Percentiles rank a stretch among this genome's conserved stretches.
These are phyloP conservation scores for Pachypanchax playfairii DNA, from an alignment of 2,113 vertebrate species.

Conservation along the genomic window DNA sequence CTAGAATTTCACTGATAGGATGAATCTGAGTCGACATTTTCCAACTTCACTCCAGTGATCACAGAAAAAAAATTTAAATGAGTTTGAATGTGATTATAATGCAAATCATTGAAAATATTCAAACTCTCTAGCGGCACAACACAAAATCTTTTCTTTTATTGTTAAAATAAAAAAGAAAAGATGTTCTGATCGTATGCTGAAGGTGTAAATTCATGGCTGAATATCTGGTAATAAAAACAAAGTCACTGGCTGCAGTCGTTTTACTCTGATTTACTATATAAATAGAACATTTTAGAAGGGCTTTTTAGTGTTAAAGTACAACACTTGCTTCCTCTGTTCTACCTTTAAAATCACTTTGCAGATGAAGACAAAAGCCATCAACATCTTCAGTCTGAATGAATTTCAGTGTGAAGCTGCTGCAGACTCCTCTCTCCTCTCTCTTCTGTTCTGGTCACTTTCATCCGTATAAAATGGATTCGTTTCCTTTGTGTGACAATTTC, in stretches of 20 bases:
- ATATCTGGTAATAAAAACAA: too few relatives aligned
- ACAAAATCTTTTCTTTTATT: background rate
- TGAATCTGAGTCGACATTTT: background rate
- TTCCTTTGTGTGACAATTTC: conserved; percentile 67
- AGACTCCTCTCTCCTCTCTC: conserved; percentile 21
- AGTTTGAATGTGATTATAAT: background rate
- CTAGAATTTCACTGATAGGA: too few relatives aligned
- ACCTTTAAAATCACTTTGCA: background rate
- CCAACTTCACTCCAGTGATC: background rate
- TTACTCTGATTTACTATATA: background rate
- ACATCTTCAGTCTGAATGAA: conserved; percentile 31
- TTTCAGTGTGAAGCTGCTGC: conserved; percentile 27
- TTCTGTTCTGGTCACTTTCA: conserved; percentile 32
- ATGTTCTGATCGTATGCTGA: too few relatives aligned
- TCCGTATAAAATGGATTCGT: conserved; percentile 61
- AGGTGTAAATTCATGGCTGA: too few relatives aligned
- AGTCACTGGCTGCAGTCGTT: too few relatives aligned
- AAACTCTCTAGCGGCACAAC: background rate
- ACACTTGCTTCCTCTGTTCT: conserved; percentile 4
- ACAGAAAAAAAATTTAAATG: background rate
- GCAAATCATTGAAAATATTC: background rate
- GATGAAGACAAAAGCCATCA: conserved; percentile 29
- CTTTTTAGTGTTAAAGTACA: background rate
- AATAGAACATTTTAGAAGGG: background rate
- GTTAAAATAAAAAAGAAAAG: background rate